Percentiles rank a stretch among this genome's conserved stretches.
Evolutionary conservation across 2,797 vertebrate species (phyloP).

Genomic region (Epinephelus coioides): DNA sequence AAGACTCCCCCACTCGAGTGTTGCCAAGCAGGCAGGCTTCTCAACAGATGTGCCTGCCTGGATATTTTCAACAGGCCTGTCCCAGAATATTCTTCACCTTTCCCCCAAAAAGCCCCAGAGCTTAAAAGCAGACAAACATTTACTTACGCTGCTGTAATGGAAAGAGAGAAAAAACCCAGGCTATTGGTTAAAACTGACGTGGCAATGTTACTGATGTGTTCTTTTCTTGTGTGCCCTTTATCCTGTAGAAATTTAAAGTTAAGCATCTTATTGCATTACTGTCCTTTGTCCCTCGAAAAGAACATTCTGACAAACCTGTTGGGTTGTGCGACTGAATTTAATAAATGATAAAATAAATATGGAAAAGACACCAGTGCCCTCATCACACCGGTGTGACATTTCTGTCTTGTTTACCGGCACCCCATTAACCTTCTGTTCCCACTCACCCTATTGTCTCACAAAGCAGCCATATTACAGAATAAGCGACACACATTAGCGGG

Average conservation of each 20-base stretch:
- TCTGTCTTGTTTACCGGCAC: slow-evolving; percentile 61
- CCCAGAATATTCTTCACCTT: slow-evolving; percentile 40
- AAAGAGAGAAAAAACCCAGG: slow-evolving; percentile 24
- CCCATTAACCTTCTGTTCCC: slow-evolving; percentile 63
- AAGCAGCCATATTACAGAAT: slow-evolving; percentile 61
- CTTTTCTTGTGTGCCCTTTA: not conserved
- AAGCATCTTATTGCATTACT: not conserved
- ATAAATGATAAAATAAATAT: slow-evolving; percentile 28
- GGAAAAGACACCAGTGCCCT: slow-evolving; percentile 22
- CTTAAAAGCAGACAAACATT: slow-evolving; percentile 62
- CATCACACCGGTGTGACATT: slow-evolving; percentile 45
- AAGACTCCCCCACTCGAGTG: slow-evolving; percentile 50
- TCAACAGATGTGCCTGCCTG: slow-evolving; percentile 33
- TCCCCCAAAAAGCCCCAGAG: slow-evolving; percentile 26
- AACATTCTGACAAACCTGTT: not conserved
- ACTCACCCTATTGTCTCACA: slow-evolving; percentile 39
- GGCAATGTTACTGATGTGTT: not conserved
- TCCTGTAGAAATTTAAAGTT: not conserved
- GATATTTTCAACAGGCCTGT: slow-evolving; percentile 55
- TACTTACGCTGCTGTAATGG: slow-evolving; percentile 36
- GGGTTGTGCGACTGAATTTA: slow-evolving; percentile 13
- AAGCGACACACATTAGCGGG: slow-evolving; percentile 57
- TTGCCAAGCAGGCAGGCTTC: slow-evolving; percentile 55
- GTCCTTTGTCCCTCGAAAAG: slow-evolving; percentile 6
- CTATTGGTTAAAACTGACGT: not conserved